These are phyloP conservation scores for Aphidius gifuensis DNA, from an alignment of 1,140 invertebrate genomes.

Conservation along the genomic window DNA sequence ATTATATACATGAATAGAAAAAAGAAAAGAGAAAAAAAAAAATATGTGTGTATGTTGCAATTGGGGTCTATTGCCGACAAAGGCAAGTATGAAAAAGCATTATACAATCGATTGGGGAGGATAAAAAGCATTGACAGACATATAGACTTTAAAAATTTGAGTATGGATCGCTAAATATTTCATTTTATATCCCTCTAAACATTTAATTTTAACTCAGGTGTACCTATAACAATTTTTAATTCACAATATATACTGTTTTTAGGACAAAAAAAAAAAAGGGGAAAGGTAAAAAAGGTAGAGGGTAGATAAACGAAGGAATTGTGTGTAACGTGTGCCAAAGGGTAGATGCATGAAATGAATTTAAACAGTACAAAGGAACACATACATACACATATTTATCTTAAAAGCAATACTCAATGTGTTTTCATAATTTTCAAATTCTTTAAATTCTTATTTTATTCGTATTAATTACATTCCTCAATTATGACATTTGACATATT, in stretches of 20 bases:
- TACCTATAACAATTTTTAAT: slow-evolving; percentile 11
- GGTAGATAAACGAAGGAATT: no score
- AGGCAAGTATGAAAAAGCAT: background rate
- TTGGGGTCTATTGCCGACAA: slow-evolving; percentile 2
- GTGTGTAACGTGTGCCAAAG: background rate
- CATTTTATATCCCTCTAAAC: slow-evolving; percentile 46
- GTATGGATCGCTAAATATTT: slow-evolving; percentile 49
- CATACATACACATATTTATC: background rate
- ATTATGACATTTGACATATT: no score
- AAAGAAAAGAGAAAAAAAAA: background rate
- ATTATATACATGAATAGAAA: no score
- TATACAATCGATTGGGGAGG: background rate
- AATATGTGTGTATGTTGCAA: slow-evolving; percentile 9
- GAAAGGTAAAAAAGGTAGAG: no score
- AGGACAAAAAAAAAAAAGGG: no score
- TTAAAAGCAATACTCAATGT: background rate
- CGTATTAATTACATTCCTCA: background rate
- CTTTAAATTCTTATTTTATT: background rate
- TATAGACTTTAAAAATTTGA: slow-evolving; percentile 10
- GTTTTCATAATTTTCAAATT: slow-evolving; percentile 14
- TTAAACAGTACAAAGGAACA: background rate
- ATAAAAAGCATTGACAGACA: background rate
- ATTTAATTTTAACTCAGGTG: slow-evolving; percentile 51
- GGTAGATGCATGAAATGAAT: background rate
- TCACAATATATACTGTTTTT: no score